Evolutionary conservation across 2,797 vertebrate genomes (phyloP).

Genomic region (Catamblyrhynchus diadema): DNA sequence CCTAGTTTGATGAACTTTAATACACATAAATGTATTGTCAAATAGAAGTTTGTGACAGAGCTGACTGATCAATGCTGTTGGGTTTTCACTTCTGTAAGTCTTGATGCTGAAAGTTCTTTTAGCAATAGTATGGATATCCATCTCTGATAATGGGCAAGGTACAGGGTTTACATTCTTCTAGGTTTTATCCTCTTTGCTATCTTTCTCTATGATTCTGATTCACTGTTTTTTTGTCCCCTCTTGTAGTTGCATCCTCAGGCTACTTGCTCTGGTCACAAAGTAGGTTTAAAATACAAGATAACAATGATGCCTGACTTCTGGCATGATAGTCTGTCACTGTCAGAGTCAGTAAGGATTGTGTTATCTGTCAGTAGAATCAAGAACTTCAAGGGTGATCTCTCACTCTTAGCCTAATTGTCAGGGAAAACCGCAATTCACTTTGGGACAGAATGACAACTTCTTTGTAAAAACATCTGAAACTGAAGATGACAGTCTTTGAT

Average conservation of each 20-base stretch:
- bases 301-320: background rate
- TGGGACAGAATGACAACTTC: background rate
- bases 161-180: no score
- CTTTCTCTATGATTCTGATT: background rate
- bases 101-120: background rate
- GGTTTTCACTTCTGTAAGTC: background rate
- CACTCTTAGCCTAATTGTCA: background rate
- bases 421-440: background rate
- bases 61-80: background rate
- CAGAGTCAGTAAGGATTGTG: background rate
- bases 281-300: background rate
- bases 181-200: background rate
- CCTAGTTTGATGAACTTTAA: background rate
- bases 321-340: background rate
- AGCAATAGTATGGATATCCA: background rate
- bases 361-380: background rate
- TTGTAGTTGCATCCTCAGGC: background rate
- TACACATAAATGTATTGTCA: accelerated
- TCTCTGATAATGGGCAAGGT: background rate
- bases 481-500: background rate
- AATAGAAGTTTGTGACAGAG: background rate
- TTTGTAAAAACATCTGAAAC: background rate
- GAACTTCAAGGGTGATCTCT: background rate
- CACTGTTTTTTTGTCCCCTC: background rate
- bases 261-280: background rate